Evolutionary conservation across 2,113 vertebrate genomes (phyloP), one percentile per base, ranked within the genome.

Genomic region (Melanerpes aurifrons): DNA sequence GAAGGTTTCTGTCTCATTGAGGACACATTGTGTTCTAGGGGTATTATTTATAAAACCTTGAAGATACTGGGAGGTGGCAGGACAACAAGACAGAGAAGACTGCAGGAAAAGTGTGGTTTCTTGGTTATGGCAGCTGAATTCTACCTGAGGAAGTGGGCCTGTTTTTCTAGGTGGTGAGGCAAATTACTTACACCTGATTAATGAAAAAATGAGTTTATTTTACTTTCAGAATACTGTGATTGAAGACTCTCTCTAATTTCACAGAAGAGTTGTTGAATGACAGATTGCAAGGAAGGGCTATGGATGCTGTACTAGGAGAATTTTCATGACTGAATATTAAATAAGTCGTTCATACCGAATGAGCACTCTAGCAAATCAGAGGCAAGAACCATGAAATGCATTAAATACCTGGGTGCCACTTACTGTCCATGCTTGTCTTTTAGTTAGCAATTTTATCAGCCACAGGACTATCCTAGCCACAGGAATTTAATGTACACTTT

Each of bases 201-300:
- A 56, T 53, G 26, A 71, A 73, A 69, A 77, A 74, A 68, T 35
- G 4, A 26, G 13, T 86, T 86, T 81, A 81, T 92, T 89, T 93
- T 59, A 56, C 61, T 84, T 92, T 86, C 17, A 43, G 73, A 81
- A 67, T 53, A 14, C 16, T 29, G 81, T 86, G 56, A 80, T 25
- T 84, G 70, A 88, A 84, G 28, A 83, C 15, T 73, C 18, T 50
- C 24, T 48, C n/a, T 68, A 81, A 92, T 86, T 88, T 93, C 83
- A 88, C 31, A 74, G 76, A 64, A 68, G 80, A 73, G 37, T 25
- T 89, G 58, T 59, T 92, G 79, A 74, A 71, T 78, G 66, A 86
- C 35, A 90, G 57, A 25, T 84, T 88, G 29, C 73, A 86, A 61
- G 57, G 54, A 77, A 63, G 15, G 16, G 48, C 48, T 81, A 31